These are phyloP conservation scores for Ctenicera cuprea DNA, from an alignment of 2,888 invertebrate genomes.

Conservation along the genomic window DNA sequence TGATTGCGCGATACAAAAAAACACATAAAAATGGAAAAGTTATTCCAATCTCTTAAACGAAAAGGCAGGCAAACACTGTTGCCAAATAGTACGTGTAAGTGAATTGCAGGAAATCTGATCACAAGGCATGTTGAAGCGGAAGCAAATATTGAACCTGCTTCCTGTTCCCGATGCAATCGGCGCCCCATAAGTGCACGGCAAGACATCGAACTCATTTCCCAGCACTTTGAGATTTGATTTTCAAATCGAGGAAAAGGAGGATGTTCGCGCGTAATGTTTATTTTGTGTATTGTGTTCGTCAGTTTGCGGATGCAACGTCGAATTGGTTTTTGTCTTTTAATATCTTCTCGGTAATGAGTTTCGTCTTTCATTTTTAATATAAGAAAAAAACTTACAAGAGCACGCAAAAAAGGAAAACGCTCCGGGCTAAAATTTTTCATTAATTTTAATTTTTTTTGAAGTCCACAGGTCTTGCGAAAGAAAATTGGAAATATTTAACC, in stretches of 20 bases:
- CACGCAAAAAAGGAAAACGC: slow-evolving; percentile 28
- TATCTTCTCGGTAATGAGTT: slow-evolving; percentile 38
- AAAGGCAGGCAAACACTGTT: slow-evolving; percentile 48
- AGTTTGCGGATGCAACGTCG: slow-evolving; percentile 14
- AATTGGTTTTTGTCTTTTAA: slow-evolving; percentile 33
- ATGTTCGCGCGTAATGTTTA: slow-evolving; percentile 37
- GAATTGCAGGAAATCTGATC: slow-evolving; percentile 55
- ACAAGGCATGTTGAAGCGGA: slow-evolving; percentile 48
- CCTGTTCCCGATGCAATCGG: slow-evolving; percentile 41
- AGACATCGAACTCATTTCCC: slow-evolving; percentile 52
- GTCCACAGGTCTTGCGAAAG: slow-evolving; percentile 28
- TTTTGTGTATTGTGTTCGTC: slow-evolving; percentile 35
- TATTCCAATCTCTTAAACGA: slow-evolving; percentile 38
- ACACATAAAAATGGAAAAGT: slow-evolving; percentile 23
- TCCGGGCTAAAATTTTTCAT: slow-evolving; percentile 41
- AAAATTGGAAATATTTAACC: slow-evolving; percentile 34
- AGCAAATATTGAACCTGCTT: slow-evolving; percentile 54
- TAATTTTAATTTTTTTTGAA: slow-evolving; percentile 43
- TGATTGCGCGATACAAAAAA: neutral
- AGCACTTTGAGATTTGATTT: slow-evolving; percentile 46
- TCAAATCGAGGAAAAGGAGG: slow-evolving; percentile 45
- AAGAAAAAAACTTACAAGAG: slow-evolving; percentile 10
- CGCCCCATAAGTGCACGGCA: slow-evolving; percentile 37
- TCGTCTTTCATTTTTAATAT: slow-evolving; percentile 33
- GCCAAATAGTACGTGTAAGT: slow-evolving; percentile 51